Evolutionary conservation across 2,797 vertebrate species (phyloP).

Genomic region (Triplophysa bombifrons): DNA sequence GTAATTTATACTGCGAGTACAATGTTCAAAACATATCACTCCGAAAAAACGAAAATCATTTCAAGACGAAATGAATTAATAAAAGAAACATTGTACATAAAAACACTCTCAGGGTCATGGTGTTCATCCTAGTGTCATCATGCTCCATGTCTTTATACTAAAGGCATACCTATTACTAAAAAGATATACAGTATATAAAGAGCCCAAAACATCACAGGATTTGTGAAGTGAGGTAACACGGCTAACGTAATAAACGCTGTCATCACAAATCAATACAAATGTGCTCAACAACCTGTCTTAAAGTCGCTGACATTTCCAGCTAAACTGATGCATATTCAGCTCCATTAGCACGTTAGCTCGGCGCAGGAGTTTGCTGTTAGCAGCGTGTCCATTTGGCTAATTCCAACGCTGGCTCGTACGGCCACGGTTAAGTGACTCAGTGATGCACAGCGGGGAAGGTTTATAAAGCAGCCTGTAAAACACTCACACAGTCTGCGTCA

Average conservation of each 20-base stretch:
- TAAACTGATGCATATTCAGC: constrained; percentile 58
- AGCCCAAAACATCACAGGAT: constrained; percentile 25
- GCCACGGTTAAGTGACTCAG: constrained; percentile 45
- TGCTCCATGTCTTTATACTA: no score
- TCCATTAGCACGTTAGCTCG: constrained; percentile 57
- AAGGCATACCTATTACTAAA: neutral
- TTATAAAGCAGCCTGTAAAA: constrained; percentile 48
- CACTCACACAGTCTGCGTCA: neutral
- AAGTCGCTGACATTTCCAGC: constrained; percentile 55
- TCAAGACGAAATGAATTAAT: constrained; percentile 7
- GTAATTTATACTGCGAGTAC: constrained; percentile 58
- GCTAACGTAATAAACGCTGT: constrained; percentile 54
- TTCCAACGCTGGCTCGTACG: constrained; percentile 44
- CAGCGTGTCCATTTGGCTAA: constrained; percentile 50
- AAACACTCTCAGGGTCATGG: no score
- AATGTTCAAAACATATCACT: constrained; percentile 57
- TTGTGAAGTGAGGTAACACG: constrained; percentile 35
- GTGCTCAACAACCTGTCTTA: constrained; percentile 54
- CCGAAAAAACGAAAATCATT: constrained; percentile 27
- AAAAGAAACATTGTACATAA: neutral
- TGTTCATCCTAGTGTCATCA: no score
- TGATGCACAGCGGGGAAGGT: constrained; percentile 34
- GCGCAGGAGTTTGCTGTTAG: constrained; percentile 44
- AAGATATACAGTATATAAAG: neutral
- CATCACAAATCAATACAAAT: constrained; percentile 60